Evolutionary conservation across 35 echinoderm and acorn worm species (phyloP).

Genomic region (Lytechinus variegatus): DNA sequence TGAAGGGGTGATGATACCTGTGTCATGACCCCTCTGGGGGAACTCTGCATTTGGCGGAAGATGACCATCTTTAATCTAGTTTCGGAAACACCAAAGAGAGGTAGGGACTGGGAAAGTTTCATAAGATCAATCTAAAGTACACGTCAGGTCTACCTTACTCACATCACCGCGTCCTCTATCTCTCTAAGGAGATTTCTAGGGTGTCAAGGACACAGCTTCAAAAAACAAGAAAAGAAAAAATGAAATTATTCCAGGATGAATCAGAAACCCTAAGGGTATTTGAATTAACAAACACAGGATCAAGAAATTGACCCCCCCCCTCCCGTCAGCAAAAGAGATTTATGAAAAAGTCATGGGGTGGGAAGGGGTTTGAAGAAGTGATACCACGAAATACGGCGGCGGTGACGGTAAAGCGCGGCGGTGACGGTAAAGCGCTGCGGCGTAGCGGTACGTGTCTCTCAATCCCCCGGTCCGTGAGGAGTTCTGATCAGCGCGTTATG

Average conservation of each 20-base stretch:
- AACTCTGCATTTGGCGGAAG: neutral
- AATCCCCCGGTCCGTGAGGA: neutral
- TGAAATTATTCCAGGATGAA: constrained; percentile 28
- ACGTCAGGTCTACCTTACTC: neutral
- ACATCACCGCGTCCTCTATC: neutral
- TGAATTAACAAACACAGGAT: constrained; percentile 37
- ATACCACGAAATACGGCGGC: constrained; percentile 6
- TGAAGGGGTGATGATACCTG: neutral
- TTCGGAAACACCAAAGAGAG: neutral
- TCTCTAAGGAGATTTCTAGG: neutral
- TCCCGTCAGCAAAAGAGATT: neutral
- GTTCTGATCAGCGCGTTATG: neutral
- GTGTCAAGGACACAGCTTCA: neutral
- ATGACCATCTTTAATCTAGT: constrained; percentile 19
- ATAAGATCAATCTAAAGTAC: constrained; percentile 33
- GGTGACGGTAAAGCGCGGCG: neutral
- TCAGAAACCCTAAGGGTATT: constrained; percentile 17
- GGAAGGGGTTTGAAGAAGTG: neutral
- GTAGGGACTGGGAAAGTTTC: neutral
- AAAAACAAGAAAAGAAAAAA: neutral
- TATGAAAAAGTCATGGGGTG: neutral
- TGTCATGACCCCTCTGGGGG: neutral
- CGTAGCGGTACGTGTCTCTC: neutral
- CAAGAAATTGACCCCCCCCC: neutral
- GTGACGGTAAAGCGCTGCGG: constrained; percentile 27